A percentile compares a stretch with the other conserved stretches of the same genome.
These are phyloP conservation scores for Sclerurus mexicanus DNA, from an alignment of 2,113 vertebrate species.

Conservation along the genomic window DNA sequence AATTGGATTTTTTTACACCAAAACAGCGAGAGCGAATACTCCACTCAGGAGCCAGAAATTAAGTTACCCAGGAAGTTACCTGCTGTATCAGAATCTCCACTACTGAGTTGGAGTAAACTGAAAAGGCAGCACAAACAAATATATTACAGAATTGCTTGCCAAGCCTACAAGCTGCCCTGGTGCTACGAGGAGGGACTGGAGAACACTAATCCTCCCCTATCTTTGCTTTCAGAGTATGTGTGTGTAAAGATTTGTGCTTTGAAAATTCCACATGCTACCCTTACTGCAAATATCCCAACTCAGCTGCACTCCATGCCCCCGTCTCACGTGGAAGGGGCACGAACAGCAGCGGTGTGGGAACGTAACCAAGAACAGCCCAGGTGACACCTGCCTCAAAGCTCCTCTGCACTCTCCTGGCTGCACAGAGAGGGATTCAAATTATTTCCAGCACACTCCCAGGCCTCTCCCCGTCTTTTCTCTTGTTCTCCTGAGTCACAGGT, in stretches of 20 bases:
- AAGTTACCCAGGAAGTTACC: background rate
- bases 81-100: background rate
- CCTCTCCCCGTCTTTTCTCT: background rate
- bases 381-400: background rate
- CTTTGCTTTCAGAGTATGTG: background rate
- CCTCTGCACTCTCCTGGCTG: background rate
- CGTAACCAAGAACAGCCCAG: accelerated
- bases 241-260: background rate
- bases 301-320: background rate
- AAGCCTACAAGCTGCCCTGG: background rate
- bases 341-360: background rate
- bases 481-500: accelerated
- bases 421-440: background rate
- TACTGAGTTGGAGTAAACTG: background rate
- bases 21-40: background rate
- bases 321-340: background rate
- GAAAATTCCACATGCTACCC: background rate
- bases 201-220: background rate
- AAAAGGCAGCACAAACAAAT: background rate
- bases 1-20: background rate
- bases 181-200: background rate
- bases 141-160: background rate
- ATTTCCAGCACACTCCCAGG: background rate
- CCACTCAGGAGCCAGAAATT: background rate
- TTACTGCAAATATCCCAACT: background rate